Percentiles rank a stretch among this genome's conserved stretches.
Evolutionary conservation across 1,140 invertebrate genomes (phyloP).

Genomic region (Drosophila mauritiana): DNA sequence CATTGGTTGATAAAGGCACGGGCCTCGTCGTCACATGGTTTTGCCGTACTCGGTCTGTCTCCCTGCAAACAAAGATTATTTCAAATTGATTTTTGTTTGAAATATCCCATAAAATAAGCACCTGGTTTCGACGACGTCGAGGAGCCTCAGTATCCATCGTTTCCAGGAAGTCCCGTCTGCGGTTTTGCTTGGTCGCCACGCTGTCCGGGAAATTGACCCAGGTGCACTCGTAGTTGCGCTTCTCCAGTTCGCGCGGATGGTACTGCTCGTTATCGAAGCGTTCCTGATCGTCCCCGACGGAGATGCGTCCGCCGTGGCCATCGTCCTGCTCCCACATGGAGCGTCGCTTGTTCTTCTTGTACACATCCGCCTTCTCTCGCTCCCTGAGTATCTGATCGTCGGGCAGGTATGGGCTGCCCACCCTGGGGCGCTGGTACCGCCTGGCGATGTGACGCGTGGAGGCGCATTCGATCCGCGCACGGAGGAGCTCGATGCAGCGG

Average conservation of each 20-base stretch:
- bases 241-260: constrained; percentile 2
- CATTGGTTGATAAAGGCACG: constrained; percentile 43
- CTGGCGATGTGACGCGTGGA: constrained; percentile 40
- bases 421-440: background rate
- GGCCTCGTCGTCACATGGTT: constrained; percentile 26
- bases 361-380: constrained; percentile 35
- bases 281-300: background rate
- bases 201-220: constrained; percentile 55
- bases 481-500: constrained; percentile 46
- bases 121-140: constrained; percentile 9
- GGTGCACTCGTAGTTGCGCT: constrained; percentile 48
- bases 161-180: background rate
- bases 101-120: background rate
- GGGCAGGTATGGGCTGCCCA: background rate
- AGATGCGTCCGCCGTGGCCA: background rate
- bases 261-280: constrained; percentile 48
- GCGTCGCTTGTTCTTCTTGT: constrained; percentile 42
- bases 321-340: constrained; percentile 64
- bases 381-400: constrained; percentile 15
- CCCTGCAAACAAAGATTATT: background rate
- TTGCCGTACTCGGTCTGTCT: constrained; percentile 35
- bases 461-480: constrained; percentile 26
- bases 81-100: background rate
- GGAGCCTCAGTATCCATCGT: background rate
- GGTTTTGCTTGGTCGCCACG: background rate